Evolutionary conservation across 1,140 invertebrate species (phyloP), one percentile per base, ranked within the genome.

Genomic region (Drosophila teissieri): DNA sequence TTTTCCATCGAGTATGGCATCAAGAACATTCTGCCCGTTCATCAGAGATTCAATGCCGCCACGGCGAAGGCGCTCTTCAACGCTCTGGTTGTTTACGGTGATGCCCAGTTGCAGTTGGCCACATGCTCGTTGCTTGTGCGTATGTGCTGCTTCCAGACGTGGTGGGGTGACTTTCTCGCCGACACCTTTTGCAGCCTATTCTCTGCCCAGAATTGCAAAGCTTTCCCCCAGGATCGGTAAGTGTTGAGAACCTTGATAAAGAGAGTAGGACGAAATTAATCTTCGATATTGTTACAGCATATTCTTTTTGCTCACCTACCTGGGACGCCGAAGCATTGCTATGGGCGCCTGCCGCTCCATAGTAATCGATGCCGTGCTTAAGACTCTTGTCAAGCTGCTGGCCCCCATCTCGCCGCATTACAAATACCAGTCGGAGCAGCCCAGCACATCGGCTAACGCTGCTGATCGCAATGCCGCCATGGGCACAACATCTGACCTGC

Each of bases 111-210:
- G 22, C 91, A 92, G 49, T 57, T 92, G 37, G 96, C 95, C 7
- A 96, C 96, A 27, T 92, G 91, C 11, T 92, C 91, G 0, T 93
- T 98, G 62, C 92, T 98, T 78, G 95, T 97, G 24, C 95, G 96
- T 36, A 95, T 96, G 79, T 97, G 96, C 92, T 92, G 91, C 39
- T 94, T 95, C 60, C 95, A 96, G 89, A 93, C 94, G 1, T 98
- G 97, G 96, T 98, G 97, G 97, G 97, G 97, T 12, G 94, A 96
- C 62, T 97, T 97, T 84, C 93, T 98, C 4, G 95, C 96, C 1
- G 96, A 96, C 82, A 96, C 96, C 11, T 94, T 98, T 22, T 94
- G 95, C 14, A 94, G 94, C 73, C 94, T 97, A 51, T 98, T 97
- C 91, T 95, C 96, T 2, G 95, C 96, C 0, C 95, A 95, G 14